Evolutionary conservation across 1,140 invertebrate species (phyloP).

Genomic region (Ceratosolen solmsi): DNA sequence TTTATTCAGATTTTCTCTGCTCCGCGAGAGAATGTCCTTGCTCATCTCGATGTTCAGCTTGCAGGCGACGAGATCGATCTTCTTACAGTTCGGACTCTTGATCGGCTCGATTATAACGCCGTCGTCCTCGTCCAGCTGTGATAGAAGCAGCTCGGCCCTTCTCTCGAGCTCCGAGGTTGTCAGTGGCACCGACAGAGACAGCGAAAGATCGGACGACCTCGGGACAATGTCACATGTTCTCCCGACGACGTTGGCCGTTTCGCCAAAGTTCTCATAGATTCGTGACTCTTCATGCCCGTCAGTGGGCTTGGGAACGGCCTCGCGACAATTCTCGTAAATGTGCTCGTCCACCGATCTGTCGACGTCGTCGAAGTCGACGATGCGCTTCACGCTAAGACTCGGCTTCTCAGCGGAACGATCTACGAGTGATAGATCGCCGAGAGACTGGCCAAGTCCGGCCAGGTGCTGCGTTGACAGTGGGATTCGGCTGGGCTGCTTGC

Average conservation of each 20-base stretch:
- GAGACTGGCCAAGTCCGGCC: slow-evolving; percentile 62
- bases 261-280: slow-evolving; percentile 61
- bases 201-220: not conserved
- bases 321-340: slow-evolving; percentile 67
- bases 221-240: slow-evolving; percentile 38
- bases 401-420: slow-evolving; percentile 63
- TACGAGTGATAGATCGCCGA: slow-evolving; percentile 67
- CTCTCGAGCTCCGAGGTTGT: slow-evolving; percentile 62
- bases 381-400: slow-evolving; percentile 7
- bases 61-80: not conserved
- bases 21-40: slow-evolving; percentile 27
- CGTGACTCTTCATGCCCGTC: slow-evolving; percentile 44
- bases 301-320: slow-evolving; percentile 44
- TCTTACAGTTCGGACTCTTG: not conserved
- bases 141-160: slow-evolving; percentile 65
- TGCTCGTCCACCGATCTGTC: slow-evolving; percentile 65
- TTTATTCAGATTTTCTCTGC: slow-evolving; percentile 46
- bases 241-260: not conserved
- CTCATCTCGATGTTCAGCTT: slow-evolving; percentile 35
- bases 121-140: slow-evolving; percentile 64
- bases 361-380: slow-evolving; percentile 60
- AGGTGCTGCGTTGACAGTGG: slow-evolving; percentile 63
- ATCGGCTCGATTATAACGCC: slow-evolving; percentile 26
- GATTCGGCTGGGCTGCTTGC: slow-evolving; percentile 66
- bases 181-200: slow-evolving; percentile 17